These are phyloP conservation scores for Cirrhinus mrigala DNA, from an alignment of 2,797 vertebrate species.

Conservation along the genomic window DNA sequence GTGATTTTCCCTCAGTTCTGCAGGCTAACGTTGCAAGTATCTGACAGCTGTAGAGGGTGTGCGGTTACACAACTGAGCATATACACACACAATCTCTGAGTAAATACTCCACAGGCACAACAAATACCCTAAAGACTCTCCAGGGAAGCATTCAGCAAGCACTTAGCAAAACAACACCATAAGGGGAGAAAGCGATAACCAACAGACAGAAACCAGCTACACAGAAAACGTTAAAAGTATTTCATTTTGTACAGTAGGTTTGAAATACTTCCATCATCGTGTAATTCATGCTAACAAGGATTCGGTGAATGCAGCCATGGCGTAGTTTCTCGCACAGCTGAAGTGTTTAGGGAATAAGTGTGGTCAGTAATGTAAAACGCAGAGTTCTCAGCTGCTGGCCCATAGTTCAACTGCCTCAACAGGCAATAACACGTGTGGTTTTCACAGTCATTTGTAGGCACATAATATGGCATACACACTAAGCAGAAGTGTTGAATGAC, in stretches of 20 bases:
- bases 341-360: conserved; percentile 33
- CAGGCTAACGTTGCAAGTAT: conserved; percentile 38
- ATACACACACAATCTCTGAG: conserved; percentile 49
- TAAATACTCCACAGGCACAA: conserved; percentile 57
- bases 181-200: conserved; percentile 27
- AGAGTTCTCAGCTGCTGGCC: conserved; percentile 7
- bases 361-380: conserved; percentile 41
- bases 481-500: not conserved
- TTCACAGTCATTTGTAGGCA: conserved; percentile 26
- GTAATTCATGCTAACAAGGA: conserved; percentile 23
- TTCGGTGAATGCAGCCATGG: not conserved
- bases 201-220: conserved; percentile 22
- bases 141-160: conserved; percentile 34
- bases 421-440: conserved; percentile 32
- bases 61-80: conserved; percentile 51
- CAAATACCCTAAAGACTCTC: conserved; percentile 53
- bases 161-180: conserved; percentile 45
- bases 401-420: not conserved
- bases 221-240: not conserved
- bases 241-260: conserved; percentile 4
- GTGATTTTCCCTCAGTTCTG: conserved; percentile 60
- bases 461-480: conserved; percentile 12
- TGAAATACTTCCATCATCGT: not conserved
- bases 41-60: conserved; percentile 57
- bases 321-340: conserved; percentile 3